Evolutionary conservation across 1,140 invertebrate species (phyloP).

Genomic region (Cephus cinctus): DNA sequence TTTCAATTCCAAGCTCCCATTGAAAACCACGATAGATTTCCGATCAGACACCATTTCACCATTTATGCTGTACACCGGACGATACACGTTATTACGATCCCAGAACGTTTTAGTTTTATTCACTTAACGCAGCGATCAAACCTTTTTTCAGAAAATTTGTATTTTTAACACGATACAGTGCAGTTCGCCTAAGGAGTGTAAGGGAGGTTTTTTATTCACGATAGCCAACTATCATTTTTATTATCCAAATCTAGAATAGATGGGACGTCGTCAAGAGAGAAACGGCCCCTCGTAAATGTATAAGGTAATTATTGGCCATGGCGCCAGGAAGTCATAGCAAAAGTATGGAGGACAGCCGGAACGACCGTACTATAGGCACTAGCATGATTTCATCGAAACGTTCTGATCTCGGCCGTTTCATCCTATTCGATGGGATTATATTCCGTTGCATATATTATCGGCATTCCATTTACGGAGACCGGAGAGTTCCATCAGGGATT

Average conservation of each 20-base stretch:
- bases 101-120: slow-evolving; percentile 5
- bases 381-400: slow-evolving; percentile 15
- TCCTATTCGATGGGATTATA: slow-evolving; percentile 32
- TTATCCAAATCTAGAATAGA: no score
- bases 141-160: no score
- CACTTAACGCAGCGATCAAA: slow-evolving; percentile 3
- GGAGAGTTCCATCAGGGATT: slow-evolving; percentile 14
- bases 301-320: slow-evolving; percentile 46
- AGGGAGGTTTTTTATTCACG: no score
- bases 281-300: slow-evolving; percentile 36
- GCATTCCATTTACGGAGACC: slow-evolving; percentile 20
- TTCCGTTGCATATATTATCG: slow-evolving; percentile 36
- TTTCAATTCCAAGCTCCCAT: no score
- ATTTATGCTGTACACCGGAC: neutral
- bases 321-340: no score
- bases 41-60: slow-evolving; percentile 7
- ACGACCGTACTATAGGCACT: neutral
- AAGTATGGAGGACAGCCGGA: neutral
- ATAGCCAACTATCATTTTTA: no score
- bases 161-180: no score
- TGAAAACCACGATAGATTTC: slow-evolving; percentile 18
- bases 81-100: neutral
- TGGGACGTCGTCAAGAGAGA: slow-evolving; percentile 29
- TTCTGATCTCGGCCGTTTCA: slow-evolving; percentile 17
- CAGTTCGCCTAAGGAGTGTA: no score